Evolutionary conservation across 2,113 vertebrate species (phyloP).

Genomic region (Aegotheles bennettii): DNA sequence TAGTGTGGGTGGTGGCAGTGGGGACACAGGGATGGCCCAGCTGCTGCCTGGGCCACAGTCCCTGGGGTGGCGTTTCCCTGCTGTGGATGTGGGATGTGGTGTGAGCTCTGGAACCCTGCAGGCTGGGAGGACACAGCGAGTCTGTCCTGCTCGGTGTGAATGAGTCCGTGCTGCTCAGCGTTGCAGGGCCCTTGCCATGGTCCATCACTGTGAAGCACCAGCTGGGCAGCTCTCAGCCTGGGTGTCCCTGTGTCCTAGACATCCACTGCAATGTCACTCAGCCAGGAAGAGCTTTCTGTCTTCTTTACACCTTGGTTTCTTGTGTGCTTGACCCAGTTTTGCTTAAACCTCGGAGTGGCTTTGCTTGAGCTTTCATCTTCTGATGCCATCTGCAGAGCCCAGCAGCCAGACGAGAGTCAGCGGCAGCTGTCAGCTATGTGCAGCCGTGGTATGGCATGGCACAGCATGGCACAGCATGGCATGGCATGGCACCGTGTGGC

Average conservation of each 20-base stretch:
- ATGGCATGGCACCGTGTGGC: not conserved
- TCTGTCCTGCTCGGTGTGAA: not conserved
- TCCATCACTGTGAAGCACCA: not conserved
- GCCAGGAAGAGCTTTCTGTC: not conserved
- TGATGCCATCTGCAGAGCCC: accelerated
- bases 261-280: accelerated
- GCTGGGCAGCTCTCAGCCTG: not conserved
- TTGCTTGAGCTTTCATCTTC: not conserved
- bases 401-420: not conserved
- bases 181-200: accelerated
- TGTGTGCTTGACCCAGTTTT: not conserved
- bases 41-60: not conserved
- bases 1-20: accelerated
- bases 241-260: accelerated
- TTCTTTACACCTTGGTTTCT: not conserved
- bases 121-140: accelerated
- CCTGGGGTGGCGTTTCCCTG: accelerated
- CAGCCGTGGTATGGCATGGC: accelerated
- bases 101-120: accelerated
- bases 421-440: not conserved
- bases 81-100: accelerated
- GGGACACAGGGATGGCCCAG: not conserved
- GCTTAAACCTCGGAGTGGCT: not conserved
- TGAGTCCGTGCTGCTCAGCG: too few species aligned
- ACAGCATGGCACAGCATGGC: not conserved